phyloP scores from a whole-genome alignment of 2,797 vertebrate genomes.

The Caiman crocodilus region DNA sequence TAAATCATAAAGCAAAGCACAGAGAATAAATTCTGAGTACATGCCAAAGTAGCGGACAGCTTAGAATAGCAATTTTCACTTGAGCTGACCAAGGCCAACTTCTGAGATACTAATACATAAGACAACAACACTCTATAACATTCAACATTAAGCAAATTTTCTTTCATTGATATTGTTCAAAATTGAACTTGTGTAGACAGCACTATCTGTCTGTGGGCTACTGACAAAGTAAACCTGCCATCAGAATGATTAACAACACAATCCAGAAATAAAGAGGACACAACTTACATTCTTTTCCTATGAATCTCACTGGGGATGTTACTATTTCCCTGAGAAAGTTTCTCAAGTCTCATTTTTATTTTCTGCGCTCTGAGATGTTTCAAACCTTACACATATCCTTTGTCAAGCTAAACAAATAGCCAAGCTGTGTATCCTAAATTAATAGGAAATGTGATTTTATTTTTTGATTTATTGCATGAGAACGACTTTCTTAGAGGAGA shows the following conservation, averaged over 20 bases:
- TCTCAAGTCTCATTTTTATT: background rate
- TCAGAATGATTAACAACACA: background rate
- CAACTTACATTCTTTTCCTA: too few species aligned
- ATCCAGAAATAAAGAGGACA: background rate
- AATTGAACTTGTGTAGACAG: background rate
- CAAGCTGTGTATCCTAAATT: background rate
- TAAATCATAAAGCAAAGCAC: background rate
- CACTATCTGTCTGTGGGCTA: background rate
- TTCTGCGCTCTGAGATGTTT: background rate
- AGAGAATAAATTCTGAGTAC: conserved; percentile 16
- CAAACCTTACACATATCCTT: background rate
- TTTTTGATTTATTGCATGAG: background rate
- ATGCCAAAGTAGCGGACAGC: background rate
- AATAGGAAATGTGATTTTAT: background rate
- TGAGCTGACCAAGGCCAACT: background rate
- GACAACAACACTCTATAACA: background rate
- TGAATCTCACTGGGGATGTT: background rate
- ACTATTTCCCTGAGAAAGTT: background rate
- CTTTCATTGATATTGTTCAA: conserved; percentile 23
- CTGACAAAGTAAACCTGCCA: background rate
- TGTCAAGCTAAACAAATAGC: background rate
- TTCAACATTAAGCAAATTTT: background rate
- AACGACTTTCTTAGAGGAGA: background rate
- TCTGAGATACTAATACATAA: conserved; percentile 15
- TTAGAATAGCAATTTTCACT: conserved; percentile 31